Conservation (phyloP, 1,140 invertebrate species). For the Aphis craccivora region DNA sequence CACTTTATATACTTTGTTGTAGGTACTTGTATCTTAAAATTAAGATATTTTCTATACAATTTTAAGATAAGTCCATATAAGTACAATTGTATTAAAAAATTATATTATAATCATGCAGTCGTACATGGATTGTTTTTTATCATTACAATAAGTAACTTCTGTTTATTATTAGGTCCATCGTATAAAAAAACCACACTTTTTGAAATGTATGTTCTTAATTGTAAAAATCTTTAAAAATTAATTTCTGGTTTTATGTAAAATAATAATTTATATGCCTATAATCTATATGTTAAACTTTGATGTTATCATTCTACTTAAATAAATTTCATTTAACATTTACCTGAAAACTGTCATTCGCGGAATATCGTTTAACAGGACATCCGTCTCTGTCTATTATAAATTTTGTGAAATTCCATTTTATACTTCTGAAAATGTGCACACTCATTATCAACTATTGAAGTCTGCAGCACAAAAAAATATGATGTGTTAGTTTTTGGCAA, state of each 20-base stretch:
- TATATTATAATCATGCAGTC: no score
- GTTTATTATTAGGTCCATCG: no score
- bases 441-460: neutral
- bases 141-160: no score
- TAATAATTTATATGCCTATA: no score
- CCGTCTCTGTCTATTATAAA: constrained; percentile 91
- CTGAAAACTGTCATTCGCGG: neutral
- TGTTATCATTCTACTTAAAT: neutral
- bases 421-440: constrained; percentile 67
- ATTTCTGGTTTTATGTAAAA: no score
- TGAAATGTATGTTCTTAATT: no score
- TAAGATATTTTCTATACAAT: neutral
- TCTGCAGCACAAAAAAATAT: neutral
- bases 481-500: neutral
- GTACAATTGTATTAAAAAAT: no score
- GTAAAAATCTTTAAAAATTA: no score
- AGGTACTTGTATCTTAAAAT: neutral
- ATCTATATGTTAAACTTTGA: neutral
- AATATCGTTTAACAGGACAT: constrained; percentile 79
- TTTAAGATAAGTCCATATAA: neutral
- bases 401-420: constrained; percentile 98
- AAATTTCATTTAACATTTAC: neutral
- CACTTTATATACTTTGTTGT: neutral
- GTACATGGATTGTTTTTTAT: no score
- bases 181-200: no score